Percentiles rank a stretch among this genome's conserved stretches.
Evolutionary conservation across 2,113 vertebrate genomes (phyloP).

Genomic region (Charadrius vociferus): DNA sequence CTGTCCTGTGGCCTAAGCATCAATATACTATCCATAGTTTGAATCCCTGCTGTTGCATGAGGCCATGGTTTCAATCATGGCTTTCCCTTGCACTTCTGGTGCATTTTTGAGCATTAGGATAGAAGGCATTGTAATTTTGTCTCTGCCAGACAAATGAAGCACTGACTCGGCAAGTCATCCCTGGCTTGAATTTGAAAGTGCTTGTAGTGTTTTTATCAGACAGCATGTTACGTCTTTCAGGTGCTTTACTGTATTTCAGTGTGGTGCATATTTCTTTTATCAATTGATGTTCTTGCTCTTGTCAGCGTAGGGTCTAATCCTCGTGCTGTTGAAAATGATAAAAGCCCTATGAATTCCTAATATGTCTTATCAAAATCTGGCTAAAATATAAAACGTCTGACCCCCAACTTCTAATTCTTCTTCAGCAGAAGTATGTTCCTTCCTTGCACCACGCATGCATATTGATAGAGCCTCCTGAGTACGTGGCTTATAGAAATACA

Average conservation of each 20-base stretch:
- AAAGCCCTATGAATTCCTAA: constrained; percentile 60
- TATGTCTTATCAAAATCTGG: constrained; percentile 63
- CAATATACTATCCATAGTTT: neutral
- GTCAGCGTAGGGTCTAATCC: constrained; percentile 50
- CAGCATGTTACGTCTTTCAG: constrained; percentile 9
- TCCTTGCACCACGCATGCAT: neutral
- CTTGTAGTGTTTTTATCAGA: constrained; percentile 24
- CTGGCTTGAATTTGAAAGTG: constrained; percentile 44
- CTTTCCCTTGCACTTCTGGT: neutral
- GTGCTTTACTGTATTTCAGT: neutral
- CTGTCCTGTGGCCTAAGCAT: neutral
- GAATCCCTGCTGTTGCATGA: neutral
- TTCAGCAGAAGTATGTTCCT: constrained; percentile 21
- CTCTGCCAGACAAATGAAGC: constrained; percentile 22
- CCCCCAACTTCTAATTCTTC: constrained; percentile 33
- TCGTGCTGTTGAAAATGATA: constrained; percentile 44
- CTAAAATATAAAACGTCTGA: constrained; percentile 38
- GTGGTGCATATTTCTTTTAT: constrained; percentile 30
- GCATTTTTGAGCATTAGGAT: neutral
- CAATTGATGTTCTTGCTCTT: constrained; percentile 44
- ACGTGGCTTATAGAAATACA: neutral
- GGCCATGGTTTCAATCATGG: neutral
- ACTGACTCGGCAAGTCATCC: neutral
- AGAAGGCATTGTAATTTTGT: neutral
- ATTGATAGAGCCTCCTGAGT: constrained; percentile 8